Evolutionary conservation across 2,113 vertebrate species (phyloP).

Genomic region (Phalacrocorax aristotelis): DNA sequence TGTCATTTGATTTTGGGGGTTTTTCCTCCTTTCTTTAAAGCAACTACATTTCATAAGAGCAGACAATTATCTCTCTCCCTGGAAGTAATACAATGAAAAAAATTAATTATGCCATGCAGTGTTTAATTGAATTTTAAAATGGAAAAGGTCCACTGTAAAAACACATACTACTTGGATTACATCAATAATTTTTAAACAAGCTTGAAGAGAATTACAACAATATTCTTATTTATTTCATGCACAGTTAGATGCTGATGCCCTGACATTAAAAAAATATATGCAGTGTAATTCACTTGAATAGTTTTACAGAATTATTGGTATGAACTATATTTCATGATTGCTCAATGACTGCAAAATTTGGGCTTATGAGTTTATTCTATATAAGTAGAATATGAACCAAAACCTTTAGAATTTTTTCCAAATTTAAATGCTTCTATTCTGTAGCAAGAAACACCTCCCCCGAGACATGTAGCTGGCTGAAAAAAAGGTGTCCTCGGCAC

Average conservation of each 20-base stretch:
- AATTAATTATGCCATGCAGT: not conserved
- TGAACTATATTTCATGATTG: not conserved
- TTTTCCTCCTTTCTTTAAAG: not conserved
- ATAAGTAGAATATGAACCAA: not conserved
- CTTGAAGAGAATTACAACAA: not conserved
- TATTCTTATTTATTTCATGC: not conserved
- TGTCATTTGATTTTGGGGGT: not conserved
- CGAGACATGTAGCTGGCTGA: not conserved
- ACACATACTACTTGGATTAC: not conserved
- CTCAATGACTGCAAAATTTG: not conserved
- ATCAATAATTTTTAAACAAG: not conserved
- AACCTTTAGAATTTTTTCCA: not conserved
- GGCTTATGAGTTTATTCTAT: not conserved
- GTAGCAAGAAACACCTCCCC: not conserved
- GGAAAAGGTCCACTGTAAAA: not conserved
- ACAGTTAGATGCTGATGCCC: not conserved
- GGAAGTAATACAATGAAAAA: not conserved
- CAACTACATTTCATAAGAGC: not conserved
- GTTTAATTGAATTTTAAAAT: conserved; percentile 13
- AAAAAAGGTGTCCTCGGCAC: conserved; percentile 5
- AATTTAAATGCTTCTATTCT: not conserved
- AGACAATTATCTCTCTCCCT: not conserved
- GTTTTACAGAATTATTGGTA: not conserved
- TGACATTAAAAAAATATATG: not conserved
- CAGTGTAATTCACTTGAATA: not conserved